Conservation (phyloP, 2,888 invertebrate species). For the Buathra laborator region DNA sequence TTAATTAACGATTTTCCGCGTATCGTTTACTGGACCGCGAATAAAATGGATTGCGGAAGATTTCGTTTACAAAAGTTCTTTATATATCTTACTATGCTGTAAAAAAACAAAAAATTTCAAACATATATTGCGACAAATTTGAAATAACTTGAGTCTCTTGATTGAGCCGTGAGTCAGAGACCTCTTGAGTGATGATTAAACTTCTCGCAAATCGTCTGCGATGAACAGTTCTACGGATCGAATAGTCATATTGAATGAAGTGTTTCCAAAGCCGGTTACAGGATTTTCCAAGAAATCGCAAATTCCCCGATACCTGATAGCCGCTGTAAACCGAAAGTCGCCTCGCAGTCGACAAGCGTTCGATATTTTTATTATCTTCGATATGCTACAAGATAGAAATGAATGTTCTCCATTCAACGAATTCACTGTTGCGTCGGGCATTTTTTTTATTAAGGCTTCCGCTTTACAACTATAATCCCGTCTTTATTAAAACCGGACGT, state of each 20-base stretch:
- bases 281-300: conserved; percentile 8
- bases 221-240: not conserved
- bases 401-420: no score
- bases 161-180: conserved; percentile 28
- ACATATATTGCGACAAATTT: not conserved
- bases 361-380: not conserved
- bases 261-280: not conserved
- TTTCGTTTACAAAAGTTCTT: not conserved
- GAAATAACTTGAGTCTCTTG: conserved; percentile 4
- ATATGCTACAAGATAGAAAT: not conserved
- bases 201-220: not conserved
- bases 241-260: conserved; percentile 8
- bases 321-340: no score
- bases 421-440: not conserved
- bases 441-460: not conserved
- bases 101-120: not conserved
- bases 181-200: conserved; percentile 1
- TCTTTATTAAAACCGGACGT: not conserved
- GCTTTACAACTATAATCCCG: not conserved
- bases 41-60: not conserved
- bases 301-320: conserved; percentile 2
- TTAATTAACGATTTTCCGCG: conserved; percentile 55
- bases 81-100: not conserved
- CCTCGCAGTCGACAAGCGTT: not conserved
- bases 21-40: conserved; percentile 14